Evolutionary conservation across 2,797 vertebrate species (phyloP), one percentile per base, ranked within the genome.

Genomic region (Apogon hyalosoma): DNA sequence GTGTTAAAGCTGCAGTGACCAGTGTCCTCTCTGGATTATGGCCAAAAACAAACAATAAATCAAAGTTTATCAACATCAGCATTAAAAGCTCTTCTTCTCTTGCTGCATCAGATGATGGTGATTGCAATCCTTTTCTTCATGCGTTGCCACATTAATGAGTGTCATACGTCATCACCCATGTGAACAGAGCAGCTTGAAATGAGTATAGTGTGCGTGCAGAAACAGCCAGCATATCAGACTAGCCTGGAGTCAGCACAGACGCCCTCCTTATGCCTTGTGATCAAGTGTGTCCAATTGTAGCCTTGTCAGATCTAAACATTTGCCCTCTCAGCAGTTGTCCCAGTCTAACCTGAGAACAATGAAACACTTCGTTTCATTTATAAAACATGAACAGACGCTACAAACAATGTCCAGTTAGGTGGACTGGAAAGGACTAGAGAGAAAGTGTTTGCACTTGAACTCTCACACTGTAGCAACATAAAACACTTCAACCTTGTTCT

Each of bases 251-350:
- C 82, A 81, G 64, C 52, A 63, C 54, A 16, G 36, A 42, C 56
- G 63, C 56, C 15, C 52, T 57, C 68, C 54, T 68, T 41, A n/a
- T 63, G 76, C 74, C 88, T 91, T 83, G 78, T 92, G 90, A 92
- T 90, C 70, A 72, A 77, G 70, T 70, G 53, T 88, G 59, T 91
- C 86, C 82, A 84, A 86, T 88, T 83, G 69, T 54, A 62, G 68
- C 55, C 83, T 82, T 70, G 79, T 90, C 72, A 69, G 66, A 85
- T 88, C 79, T 69, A 86, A 77, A 65, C 75, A 66, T 80, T 83
- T 73, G 55, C 59, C 59, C 80, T 73, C 11, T 6, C 66, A 83
- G 85, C 77, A 50, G 39, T 81, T 65, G 68, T 82, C 69, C 70
- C 62, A 73, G 64, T 63, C 46, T 58, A 67, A 78, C 59, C 66